Base-by-base conservation (phyloP, 1,140 invertebrate species). In the Aricia agestis region DNA sequence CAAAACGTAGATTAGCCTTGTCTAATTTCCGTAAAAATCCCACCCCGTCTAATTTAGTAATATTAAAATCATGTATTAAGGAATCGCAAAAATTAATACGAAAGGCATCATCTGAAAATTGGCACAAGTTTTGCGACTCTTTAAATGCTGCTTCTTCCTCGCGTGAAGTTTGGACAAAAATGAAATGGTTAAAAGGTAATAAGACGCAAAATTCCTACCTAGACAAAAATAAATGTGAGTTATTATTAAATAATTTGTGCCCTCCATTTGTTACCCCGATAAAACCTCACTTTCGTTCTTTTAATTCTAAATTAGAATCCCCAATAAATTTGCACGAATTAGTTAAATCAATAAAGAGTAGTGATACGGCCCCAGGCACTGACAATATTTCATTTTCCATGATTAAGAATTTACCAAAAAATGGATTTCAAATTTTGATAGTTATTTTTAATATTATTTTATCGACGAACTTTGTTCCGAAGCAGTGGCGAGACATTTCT, bases 381-480 rank as follows among this genome's bases (percentile, higher is more conserved):
- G 76, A 79, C 69, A 52, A 65, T 2, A 76, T 78, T 41, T 70
- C 76, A 6, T 78, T 76, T 32, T 72, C 69, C 1, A 78, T 78
- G 76, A 72, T 75, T 6, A 63, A 63, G 18, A 0, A 70, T 32
- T 25, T 75, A 5, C 68, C 74, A 32, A 6, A 15, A n/a, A 58
- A 58, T 15, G 52, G 52, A 17, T n/a, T 58, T 36, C 2, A 58
- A n/a, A 58, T 58, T n/a, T 58, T n/a, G 52, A 58, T 58, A 0
- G 1, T n/a, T 58, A 58, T n/a, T 58, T 58, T n/a, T 58, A 58
- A 58, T 58, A 58, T 10, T 58, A 7, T 6, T 58, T 17, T 58
- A n/a, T 58, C n/a, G 2, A 58, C 10, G 5, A 58, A 17, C 10
- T 58, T 58, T 17, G 6, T 58, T n/a, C 52, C 52, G 6, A 58